Percentiles rank a stretch among this genome's conserved stretches.
Conservation (phyloP, 2,113 vertebrate genomes). For the Pampusana beccarii region DNA sequence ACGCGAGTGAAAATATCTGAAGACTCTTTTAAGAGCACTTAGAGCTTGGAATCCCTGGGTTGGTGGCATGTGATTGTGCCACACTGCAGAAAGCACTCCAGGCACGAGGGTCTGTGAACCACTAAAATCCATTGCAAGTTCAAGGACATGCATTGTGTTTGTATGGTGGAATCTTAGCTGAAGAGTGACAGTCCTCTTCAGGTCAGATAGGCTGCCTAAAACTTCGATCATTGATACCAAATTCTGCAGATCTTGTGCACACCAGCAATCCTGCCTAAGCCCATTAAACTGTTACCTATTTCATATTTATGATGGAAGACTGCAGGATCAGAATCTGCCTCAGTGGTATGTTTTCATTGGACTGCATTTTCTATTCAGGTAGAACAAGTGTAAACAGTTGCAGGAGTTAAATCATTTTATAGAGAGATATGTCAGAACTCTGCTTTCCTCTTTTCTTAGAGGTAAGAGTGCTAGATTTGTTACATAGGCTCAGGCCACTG, state of each 20-base stretch:
- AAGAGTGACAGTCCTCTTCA: neutral
- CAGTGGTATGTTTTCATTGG: neutral
- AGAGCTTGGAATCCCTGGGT: neutral
- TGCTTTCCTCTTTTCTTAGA: neutral
- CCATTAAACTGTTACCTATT: neutral
- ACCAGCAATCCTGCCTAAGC: neutral
- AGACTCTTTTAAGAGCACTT: neutral
- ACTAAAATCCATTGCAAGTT: neutral
- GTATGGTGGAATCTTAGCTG: neutral
- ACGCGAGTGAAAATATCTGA: neutral
- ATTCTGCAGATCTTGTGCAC: neutral
- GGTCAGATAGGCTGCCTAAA: neutral
- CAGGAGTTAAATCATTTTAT: neutral
- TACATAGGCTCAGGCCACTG: neutral
- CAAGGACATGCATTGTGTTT: neutral
- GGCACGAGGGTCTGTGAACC: neutral
- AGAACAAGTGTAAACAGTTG: neutral
- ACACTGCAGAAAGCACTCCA: neutral
- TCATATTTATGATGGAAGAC: neutral
- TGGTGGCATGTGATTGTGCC: fast-evolving
- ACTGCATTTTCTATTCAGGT: neutral
- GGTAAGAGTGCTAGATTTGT: neutral
- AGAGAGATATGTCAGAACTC: neutral
- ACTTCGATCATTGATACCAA: neutral
- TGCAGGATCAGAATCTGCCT: neutral